Evolutionary conservation across 2,888 invertebrate genomes (phyloP).

Genomic region (Flexamia atlantica): DNA sequence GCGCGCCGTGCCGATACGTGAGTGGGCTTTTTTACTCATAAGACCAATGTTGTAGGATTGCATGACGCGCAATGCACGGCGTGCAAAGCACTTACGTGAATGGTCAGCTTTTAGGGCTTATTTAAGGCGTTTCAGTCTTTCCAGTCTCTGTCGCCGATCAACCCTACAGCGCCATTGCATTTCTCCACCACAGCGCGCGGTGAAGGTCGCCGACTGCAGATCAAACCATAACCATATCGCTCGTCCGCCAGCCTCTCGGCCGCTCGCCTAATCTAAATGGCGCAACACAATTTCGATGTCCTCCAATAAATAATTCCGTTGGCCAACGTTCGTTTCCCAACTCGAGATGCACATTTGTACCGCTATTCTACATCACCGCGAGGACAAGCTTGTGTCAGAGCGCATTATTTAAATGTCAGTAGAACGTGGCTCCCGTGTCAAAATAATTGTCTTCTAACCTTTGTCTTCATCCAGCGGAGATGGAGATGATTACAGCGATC

Average conservation of each 20-base stretch:
- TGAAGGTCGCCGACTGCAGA: not conserved
- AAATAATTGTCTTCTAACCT: conserved; percentile 30
- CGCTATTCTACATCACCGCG: conserved; percentile 6
- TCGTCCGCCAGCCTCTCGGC: not conserved
- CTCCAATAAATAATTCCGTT: conserved; percentile 26
- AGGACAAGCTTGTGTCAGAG: not conserved
- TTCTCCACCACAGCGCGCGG: not conserved
- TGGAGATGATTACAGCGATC: conserved; percentile 13
- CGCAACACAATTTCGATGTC: conserved; percentile 42
- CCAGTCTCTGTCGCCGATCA: not conserved
- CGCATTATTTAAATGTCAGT: conserved; percentile 48
- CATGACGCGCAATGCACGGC: too few relatives aligned
- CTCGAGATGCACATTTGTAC: conserved; percentile 30
- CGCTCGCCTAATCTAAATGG: conserved; percentile 43
- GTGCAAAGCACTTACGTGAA: too few relatives aligned
- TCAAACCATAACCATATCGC: not conserved
- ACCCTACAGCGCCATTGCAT: not conserved
- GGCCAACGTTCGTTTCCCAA: conserved; percentile 31
- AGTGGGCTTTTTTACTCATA: too few relatives aligned
- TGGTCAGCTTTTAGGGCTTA: too few relatives aligned
- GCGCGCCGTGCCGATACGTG: too few relatives aligned
- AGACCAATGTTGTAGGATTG: too few relatives aligned
- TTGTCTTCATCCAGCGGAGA: not conserved
- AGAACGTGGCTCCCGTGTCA: conserved; percentile 19
- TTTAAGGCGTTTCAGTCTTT: too few relatives aligned